phyloP scores from a whole-genome alignment of 1,140 invertebrate genomes.

The Diuraphis noxia region DNA sequence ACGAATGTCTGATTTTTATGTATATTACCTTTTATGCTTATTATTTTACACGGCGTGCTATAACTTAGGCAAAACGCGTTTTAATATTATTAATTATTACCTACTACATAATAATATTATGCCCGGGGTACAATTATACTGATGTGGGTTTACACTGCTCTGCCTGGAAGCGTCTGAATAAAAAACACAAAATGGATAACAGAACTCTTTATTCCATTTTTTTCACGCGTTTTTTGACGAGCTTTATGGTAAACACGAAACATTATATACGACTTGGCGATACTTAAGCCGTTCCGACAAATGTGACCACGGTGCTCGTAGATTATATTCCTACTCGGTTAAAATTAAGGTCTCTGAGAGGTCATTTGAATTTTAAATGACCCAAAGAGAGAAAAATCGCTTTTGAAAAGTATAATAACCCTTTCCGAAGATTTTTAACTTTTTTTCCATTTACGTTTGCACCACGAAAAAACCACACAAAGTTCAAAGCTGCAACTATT shows the following conservation, averaged over 20 bases:
- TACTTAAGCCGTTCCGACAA: background rate
- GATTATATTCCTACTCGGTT: background rate
- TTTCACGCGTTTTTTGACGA: background rate
- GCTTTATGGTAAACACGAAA: constrained; percentile 12
- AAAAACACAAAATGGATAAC: background rate
- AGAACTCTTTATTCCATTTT: background rate
- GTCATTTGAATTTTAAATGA: constrained; percentile 40
- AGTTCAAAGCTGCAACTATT: background rate
- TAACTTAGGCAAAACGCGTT: background rate
- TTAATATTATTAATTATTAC: background rate
- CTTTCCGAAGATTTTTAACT: background rate
- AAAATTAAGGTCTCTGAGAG: constrained; percentile 23
- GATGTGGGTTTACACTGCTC: background rate
- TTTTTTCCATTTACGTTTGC: background rate
- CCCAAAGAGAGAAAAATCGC: background rate
- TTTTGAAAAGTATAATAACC: constrained; percentile 32
- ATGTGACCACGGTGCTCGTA: background rate
- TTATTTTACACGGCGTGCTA: background rate
- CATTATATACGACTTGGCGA: background rate
- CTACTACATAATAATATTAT: too few relatives aligned
- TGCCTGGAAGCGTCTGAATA: background rate
- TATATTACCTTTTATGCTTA: background rate
- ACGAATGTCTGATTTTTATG: background rate
- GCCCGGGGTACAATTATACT: background rate
- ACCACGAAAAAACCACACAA: background rate